A percentile compares a stretch with the other conserved stretches of the same genome.
Evolutionary conservation across 2,113 vertebrate species (phyloP).

Genomic region (Parotia lawesii): DNA sequence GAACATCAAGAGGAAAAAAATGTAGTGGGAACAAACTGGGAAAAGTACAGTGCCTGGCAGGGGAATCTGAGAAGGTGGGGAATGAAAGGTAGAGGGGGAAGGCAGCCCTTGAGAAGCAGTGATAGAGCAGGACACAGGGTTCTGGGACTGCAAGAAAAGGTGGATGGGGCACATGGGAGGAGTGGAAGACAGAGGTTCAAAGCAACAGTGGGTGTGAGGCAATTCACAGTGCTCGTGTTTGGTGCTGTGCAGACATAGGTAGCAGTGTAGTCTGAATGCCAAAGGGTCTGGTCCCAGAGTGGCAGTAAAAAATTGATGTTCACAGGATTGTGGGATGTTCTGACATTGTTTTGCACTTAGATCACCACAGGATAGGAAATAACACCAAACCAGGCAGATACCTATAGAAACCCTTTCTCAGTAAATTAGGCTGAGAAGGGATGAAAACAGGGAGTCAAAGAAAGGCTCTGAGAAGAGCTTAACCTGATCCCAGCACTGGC

Average conservation of each 20-base stretch:
- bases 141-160: not conserved
- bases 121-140: not conserved
- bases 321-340: not conserved
- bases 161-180: not conserved
- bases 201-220: not conserved
- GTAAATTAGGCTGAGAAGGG: not conserved
- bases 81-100: not conserved
- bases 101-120: not conserved
- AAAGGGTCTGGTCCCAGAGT: not conserved
- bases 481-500: not conserved
- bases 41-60: not conserved
- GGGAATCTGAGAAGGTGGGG: not conserved
- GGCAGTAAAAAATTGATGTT: not conserved
- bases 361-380: not conserved
- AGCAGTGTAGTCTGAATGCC: not conserved
- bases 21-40: not conserved
- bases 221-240: not conserved
- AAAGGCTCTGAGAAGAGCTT: not conserved
- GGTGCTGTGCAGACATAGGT: not conserved
- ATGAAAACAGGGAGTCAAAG: not conserved
- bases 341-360: not conserved
- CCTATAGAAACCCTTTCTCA: not conserved
- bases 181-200: not conserved
- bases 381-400: not conserved
- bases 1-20: not conserved